Conservation (phyloP, 1,140 invertebrate species). For the Aphelinus certus region DNA sequence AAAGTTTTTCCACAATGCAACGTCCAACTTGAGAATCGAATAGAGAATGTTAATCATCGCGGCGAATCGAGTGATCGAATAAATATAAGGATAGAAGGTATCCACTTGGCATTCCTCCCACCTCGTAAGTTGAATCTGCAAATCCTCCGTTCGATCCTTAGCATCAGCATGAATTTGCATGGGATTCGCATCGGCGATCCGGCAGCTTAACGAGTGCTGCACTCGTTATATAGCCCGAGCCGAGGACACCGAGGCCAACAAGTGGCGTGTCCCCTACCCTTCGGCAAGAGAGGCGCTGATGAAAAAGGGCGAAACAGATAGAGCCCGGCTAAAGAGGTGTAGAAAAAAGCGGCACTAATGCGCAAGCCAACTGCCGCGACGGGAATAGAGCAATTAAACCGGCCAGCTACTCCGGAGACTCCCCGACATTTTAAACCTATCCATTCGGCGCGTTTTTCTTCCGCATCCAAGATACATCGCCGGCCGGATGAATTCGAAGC, state of each 20-base stretch:
- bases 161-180: no score
- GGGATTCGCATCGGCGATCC: no score
- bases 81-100: no score
- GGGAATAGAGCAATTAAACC: constrained; percentile 22
- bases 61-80: no score
- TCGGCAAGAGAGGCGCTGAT: not conserved
- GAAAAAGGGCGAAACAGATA: constrained; percentile 12
- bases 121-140: no score
- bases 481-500: not conserved
- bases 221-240: no score
- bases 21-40: no score
- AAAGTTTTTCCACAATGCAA: no score
- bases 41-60: no score
- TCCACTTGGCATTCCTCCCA: no score
- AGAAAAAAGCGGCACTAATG: not conserved
- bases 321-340: not conserved
- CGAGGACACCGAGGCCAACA: not conserved
- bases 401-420: not conserved
- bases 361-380: not conserved
- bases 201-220: no score
- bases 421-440: constrained; percentile 16
- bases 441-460: constrained; percentile 14
- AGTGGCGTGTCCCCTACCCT: not conserved
- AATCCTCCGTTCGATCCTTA: no score
- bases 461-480: not conserved